Evolutionary conservation across 2,888 invertebrate genomes (phyloP).

Genomic region (Alsophila aescularia): DNA sequence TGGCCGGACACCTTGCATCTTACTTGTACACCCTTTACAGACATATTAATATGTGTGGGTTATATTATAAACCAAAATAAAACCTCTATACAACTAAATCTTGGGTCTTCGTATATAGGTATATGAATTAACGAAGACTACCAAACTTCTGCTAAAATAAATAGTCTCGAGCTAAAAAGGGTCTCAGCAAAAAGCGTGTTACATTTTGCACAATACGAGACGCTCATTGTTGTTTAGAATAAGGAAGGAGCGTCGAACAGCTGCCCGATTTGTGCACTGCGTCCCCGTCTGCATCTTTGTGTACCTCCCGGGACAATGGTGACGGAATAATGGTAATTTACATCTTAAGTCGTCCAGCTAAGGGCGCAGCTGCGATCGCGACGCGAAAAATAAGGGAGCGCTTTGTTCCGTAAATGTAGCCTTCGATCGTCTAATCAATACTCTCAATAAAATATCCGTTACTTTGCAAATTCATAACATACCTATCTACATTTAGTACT

Average conservation of each 20-base stretch:
- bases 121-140: slow-evolving; percentile 4
- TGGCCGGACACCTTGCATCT: slow-evolving; percentile 78
- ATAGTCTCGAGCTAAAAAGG: slow-evolving; percentile 47
- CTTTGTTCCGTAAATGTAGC: slow-evolving; percentile 57
- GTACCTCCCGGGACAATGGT: slow-evolving; percentile 70
- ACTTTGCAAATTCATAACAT: slow-evolving; percentile 40
- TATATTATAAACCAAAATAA: slow-evolving; percentile 1
- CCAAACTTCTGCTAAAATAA: slow-evolving; percentile 35
- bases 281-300: slow-evolving; percentile 82
- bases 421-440: slow-evolving; percentile 66
- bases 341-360: slow-evolving; percentile 81
- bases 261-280: slow-evolving; percentile 81
- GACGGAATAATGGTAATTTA: slow-evolving; percentile 80
- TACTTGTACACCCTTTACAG: slow-evolving; percentile 31
- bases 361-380: slow-evolving; percentile 80
- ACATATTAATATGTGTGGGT: slow-evolving; percentile 1
- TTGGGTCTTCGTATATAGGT: no score
- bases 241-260: slow-evolving; percentile 75
- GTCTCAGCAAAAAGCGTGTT: slow-evolving; percentile 66
- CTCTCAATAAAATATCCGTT: slow-evolving; percentile 38
- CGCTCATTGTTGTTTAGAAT: slow-evolving; percentile 71
- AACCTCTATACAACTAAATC: not conserved
- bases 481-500: no score
- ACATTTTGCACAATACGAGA: slow-evolving; percentile 79
- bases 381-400: slow-evolving; percentile 54